Percentiles rank a stretch among this genome's conserved stretches.
phyloP scores from a whole-genome alignment of 2,888 invertebrate genomes.

The Pimpla rufipes region DNA sequence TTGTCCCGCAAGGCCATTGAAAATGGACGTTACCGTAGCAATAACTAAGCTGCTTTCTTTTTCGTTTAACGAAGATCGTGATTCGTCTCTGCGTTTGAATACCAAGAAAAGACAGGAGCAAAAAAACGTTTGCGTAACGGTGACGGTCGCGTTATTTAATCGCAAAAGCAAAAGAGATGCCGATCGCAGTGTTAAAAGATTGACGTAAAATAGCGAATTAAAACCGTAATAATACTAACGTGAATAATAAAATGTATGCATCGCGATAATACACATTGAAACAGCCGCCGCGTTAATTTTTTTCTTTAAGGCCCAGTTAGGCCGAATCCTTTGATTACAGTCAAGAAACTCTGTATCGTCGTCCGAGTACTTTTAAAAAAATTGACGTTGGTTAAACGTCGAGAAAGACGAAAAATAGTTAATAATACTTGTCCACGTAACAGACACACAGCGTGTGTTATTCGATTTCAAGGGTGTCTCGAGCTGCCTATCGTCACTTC shows the following conservation, averaged over 20 bases:
- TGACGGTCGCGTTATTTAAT: constrained; percentile 9
- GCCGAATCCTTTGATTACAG: constrained; percentile 52
- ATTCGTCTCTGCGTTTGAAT: constrained; percentile 24
- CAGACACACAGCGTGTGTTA: constrained; percentile 2
- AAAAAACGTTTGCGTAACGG: neutral
- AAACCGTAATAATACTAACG: constrained; percentile 49
- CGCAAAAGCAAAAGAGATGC: constrained; percentile 12
- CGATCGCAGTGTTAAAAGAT: constrained; percentile 37
- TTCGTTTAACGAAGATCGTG: constrained; percentile 43
- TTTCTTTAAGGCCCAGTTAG: constrained; percentile 50
- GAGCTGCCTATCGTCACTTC: constrained; percentile 23
- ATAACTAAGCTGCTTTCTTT: constrained; percentile 53
- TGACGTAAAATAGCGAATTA: neutral
- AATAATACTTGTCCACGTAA: constrained; percentile 27
- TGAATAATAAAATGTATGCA: constrained; percentile 51
- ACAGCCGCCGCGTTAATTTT: constrained; percentile 28
- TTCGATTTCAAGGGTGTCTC: constrained; percentile 1
- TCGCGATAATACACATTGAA: constrained; percentile 44
- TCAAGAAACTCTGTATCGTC: constrained; percentile 39
- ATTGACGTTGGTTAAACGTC: constrained; percentile 21
- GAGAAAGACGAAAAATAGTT: constrained; percentile 9
- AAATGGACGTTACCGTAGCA: constrained; percentile 65
- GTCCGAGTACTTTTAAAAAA: constrained; percentile 20
- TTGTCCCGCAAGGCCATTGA: constrained; percentile 51
- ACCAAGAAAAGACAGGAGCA: neutral